Evolutionary conservation across 2,888 invertebrate species (phyloP).

Genomic region (Frankliniella intonsa): DNA sequence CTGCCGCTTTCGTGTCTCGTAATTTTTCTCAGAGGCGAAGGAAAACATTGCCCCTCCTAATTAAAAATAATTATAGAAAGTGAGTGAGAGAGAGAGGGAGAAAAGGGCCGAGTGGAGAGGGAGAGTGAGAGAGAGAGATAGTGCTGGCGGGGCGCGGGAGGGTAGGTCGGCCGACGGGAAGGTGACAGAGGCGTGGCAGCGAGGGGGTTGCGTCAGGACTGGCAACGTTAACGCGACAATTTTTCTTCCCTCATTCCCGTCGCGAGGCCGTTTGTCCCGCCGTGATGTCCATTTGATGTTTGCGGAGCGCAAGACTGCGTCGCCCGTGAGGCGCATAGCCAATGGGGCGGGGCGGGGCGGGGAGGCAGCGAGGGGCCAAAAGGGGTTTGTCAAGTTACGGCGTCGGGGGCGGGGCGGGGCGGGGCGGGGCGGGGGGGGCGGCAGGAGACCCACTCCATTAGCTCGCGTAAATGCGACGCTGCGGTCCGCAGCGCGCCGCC

Average conservation of each 20-base stretch:
- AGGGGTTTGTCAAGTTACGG: not conserved
- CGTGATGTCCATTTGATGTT: conserved; percentile 13
- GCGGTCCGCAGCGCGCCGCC: not conserved
- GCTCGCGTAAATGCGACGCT: not conserved
- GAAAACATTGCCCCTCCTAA: conserved; percentile 19
- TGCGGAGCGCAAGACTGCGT: not conserved
- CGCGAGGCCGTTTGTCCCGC: not conserved
- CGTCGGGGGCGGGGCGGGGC: not conserved
- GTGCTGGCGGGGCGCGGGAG: no score
- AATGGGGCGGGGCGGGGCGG: not conserved
- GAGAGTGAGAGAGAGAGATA: not conserved
- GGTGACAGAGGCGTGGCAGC: no score
- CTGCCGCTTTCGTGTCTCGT: not conserved
- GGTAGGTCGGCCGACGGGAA: no score
- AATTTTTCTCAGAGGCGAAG: conserved; percentile 11
- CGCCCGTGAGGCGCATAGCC: conserved; percentile 8
- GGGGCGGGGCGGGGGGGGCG: not conserved
- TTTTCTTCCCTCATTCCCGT: conserved; percentile 7
- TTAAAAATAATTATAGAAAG: conserved; percentile 26
- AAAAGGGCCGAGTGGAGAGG: not conserved
- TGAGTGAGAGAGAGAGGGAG: not conserved
- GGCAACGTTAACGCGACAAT: conserved; percentile 15
- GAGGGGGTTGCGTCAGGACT: not conserved
- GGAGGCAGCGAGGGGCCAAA: not conserved
- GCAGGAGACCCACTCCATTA: not conserved